phyloP scores from a whole-genome alignment of 1,140 invertebrate genomes.

The Anadara kagoshimensis region DNA sequence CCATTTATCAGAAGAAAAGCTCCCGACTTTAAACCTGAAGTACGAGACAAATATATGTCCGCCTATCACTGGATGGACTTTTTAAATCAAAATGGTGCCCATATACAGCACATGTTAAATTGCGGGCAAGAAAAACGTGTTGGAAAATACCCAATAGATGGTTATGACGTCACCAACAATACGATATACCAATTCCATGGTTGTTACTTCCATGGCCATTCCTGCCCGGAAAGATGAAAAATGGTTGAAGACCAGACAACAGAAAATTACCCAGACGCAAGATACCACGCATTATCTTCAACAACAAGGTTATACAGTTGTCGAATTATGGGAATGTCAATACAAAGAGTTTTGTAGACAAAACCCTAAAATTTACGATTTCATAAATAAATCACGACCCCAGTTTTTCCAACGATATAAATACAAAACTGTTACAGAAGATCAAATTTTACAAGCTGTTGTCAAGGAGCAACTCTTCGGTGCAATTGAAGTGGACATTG shows the following conservation, averaged over 20 bases:
- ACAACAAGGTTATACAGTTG: not conserved
- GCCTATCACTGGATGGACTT: slow-evolving; percentile 24
- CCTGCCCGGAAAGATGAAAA: too few relatives aligned
- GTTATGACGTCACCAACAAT: too few relatives aligned
- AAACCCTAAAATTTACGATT: too few relatives aligned
- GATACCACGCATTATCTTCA: not conserved
- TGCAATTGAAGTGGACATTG: slow-evolving; percentile 33
- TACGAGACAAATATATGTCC: slow-evolving; percentile 17
- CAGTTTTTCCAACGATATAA: not conserved
- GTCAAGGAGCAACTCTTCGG: slow-evolving; percentile 21
- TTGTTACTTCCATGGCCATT: slow-evolving; percentile 23
- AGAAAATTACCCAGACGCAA: too few relatives aligned
- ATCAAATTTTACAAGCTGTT: slow-evolving; percentile 9
- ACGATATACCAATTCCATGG: too few relatives aligned
- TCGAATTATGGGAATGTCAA: slow-evolving; percentile 28
- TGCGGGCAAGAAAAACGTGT: too few relatives aligned
- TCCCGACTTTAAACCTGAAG: slow-evolving; percentile 29
- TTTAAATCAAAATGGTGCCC: too few relatives aligned
- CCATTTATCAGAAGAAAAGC: slow-evolving; percentile 18
- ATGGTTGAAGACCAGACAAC: too few relatives aligned
- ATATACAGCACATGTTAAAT: too few relatives aligned
- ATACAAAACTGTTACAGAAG: not conserved
- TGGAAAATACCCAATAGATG: too few relatives aligned
- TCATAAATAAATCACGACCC: too few relatives aligned
- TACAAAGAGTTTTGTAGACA: too few relatives aligned